phyloP scores from a whole-genome alignment of 2,113 vertebrate genomes.

The Cyanoliseus patagonus region DNA sequence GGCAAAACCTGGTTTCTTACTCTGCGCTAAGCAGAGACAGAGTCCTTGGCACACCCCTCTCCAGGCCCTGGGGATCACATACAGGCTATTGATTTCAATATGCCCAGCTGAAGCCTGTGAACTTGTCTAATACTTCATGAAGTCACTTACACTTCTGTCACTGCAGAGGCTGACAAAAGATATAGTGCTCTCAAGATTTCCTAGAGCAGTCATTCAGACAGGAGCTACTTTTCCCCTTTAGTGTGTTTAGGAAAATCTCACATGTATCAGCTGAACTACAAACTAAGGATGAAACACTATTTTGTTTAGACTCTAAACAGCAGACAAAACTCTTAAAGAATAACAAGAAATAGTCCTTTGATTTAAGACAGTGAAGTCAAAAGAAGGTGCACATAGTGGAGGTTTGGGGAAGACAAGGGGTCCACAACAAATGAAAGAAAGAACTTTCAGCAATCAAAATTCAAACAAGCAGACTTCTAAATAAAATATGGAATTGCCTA shows the following conservation, averaged over 20 bases:
- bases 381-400: background rate
- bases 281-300: background rate
- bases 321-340: background rate
- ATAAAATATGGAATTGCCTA: background rate
- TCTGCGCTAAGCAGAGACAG: background rate
- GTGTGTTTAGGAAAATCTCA: background rate
- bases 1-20: background rate
- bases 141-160: background rate
- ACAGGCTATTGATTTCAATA: background rate
- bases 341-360: background rate
- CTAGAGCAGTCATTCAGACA: background rate
- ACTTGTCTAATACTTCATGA: background rate
- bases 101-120: background rate
- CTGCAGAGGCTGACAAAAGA: background rate
- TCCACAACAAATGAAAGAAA: background rate
- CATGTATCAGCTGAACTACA: background rate
- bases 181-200: background rate
- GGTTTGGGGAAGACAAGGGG: background rate
- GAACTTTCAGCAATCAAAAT: background rate
- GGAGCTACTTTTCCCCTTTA: background rate
- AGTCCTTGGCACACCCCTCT: background rate
- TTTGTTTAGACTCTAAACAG: background rate
- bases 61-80: background rate
- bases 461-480: background rate
- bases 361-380: background rate